A percentile compares a stretch with the other conserved stretches of the same genome.
These are phyloP conservation scores for Pagrus major DNA, from an alignment of 2,113 vertebrate genomes.

Conservation along the genomic window DNA sequence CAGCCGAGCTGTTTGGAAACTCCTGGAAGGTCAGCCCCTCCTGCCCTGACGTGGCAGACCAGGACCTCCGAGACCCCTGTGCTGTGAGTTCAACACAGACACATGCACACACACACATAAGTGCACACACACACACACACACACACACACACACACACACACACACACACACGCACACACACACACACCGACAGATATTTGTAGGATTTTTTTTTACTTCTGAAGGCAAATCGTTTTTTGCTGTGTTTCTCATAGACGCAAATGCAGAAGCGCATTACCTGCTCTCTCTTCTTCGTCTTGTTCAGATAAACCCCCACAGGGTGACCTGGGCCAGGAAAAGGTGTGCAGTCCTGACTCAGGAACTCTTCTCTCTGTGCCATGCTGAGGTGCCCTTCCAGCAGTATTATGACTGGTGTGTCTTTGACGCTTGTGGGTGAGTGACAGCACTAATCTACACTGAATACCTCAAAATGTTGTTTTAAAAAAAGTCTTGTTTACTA, in stretches of 20 bases:
- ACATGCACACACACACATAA: neutral
- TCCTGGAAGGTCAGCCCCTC: slow-evolving; percentile 92
- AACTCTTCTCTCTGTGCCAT: slow-evolving; percentile 87
- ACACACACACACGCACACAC: neutral
- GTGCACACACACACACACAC: neutral
- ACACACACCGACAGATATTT: neutral
- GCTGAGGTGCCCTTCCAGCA: slow-evolving; percentile 86
- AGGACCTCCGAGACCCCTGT: slow-evolving; percentile 88
- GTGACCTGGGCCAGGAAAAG: slow-evolving; percentile 87
- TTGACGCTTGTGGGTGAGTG: slow-evolving; percentile 92
- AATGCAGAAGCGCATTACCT: neutral
- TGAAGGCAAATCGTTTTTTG: no score
- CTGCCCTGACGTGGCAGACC: slow-evolving; percentile 87
- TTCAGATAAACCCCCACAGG: slow-evolving; percentile 85
- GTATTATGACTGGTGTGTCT: slow-evolving; percentile 92
- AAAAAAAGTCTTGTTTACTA: neutral
- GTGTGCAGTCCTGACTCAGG: slow-evolving; percentile 85
- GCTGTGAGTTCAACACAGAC: slow-evolving; percentile 67
- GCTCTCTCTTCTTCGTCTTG: slow-evolving; percentile 10
- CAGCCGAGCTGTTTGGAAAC: slow-evolving; percentile 89
- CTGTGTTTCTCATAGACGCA: neutral
- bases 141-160: neutral
- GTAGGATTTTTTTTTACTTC: no score
- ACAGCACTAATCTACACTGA: neutral
- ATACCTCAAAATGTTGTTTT: neutral